Conservation (phyloP, 1,140 invertebrate genomes). For the Heliconius himera region DNA sequence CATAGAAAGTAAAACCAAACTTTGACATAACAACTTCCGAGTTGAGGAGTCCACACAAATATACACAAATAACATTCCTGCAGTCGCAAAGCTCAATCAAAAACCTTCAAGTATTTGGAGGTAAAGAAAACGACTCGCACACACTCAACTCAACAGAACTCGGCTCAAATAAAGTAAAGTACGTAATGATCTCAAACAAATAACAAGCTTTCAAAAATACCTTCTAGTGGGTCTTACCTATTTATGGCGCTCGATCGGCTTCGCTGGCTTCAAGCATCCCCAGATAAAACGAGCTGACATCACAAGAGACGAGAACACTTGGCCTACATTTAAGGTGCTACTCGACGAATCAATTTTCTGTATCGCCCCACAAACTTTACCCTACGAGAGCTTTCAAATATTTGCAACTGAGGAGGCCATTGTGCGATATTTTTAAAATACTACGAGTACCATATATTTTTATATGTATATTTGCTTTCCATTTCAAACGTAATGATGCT, state of each 20-base stretch:
- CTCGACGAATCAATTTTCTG: conserved; percentile 56
- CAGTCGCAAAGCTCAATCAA: not conserved
- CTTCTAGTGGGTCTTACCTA: conserved; percentile 40
- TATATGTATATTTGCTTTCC: not conserved
- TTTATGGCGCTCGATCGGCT: conserved; percentile 40
- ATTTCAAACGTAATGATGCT: conserved; percentile 1
- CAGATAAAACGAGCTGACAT: conserved; percentile 57
- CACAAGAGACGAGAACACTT: conserved; percentile 48
- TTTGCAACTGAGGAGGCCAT: conserved; percentile 40
- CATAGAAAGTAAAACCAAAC: too few relatives aligned
- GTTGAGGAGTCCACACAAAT: too few relatives aligned
- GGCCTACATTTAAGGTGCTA: conserved; percentile 51
- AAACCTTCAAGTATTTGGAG: not conserved
- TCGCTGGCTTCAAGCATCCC: conserved; percentile 46
- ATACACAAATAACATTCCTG: too few relatives aligned
- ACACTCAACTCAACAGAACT: not conserved
- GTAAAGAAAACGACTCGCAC: conserved; percentile 4
- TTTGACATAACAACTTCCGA: not conserved
- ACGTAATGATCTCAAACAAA: conserved; percentile 28
- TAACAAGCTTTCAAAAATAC: conserved; percentile 32
- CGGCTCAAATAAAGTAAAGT: not conserved
- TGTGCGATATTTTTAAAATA: conserved; percentile 25
- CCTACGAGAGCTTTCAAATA: conserved; percentile 43
- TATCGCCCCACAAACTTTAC: conserved; percentile 55
- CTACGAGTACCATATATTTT: not conserved